Evolutionary conservation across 2,113 vertebrate genomes (phyloP).

Genomic region (Cranoglanis bouderius): DNA sequence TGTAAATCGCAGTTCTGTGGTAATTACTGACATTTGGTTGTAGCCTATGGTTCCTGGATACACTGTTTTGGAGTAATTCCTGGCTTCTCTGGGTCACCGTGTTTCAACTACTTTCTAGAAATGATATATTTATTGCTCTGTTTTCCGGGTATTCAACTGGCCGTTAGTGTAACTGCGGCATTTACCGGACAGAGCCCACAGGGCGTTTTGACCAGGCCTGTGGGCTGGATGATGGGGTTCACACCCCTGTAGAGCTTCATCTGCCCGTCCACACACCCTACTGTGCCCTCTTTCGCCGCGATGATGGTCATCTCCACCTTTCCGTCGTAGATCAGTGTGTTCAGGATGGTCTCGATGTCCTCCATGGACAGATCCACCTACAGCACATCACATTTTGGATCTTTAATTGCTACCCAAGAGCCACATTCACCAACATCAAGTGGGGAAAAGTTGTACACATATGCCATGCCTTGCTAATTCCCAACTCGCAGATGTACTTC

Average conservation of each 20-base stretch:
- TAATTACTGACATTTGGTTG: not conserved
- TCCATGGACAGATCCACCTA: constrained; percentile 99
- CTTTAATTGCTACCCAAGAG: not conserved
- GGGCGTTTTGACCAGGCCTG: constrained; percentile 88
- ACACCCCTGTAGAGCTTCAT: constrained; percentile 93
- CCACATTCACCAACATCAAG: not conserved
- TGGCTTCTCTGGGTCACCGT: not conserved
- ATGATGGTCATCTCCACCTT: constrained; percentile 98
- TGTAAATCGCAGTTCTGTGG: too few species aligned
- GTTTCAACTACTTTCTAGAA: not conserved
- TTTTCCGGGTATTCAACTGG: not conserved
- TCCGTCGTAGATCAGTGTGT: constrained; percentile 95
- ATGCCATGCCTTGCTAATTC: constrained; percentile 83
- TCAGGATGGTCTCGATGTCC: constrained; percentile 98
- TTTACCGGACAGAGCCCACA: constrained; percentile 95
- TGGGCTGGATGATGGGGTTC: constrained; percentile 84
- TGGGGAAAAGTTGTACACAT: not conserved
- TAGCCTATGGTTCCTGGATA: not conserved
- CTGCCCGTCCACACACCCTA: constrained; percentile 92
- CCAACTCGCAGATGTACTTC: constrained; percentile 97
- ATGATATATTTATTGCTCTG: not conserved
- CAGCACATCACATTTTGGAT: not conserved
- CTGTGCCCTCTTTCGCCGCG: constrained; percentile 92
- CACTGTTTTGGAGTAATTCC: not conserved
- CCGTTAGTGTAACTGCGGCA: not conserved